Evolutionary conservation across 2,888 invertebrate genomes (phyloP).

Genomic region (Podotricha telesiphe): DNA sequence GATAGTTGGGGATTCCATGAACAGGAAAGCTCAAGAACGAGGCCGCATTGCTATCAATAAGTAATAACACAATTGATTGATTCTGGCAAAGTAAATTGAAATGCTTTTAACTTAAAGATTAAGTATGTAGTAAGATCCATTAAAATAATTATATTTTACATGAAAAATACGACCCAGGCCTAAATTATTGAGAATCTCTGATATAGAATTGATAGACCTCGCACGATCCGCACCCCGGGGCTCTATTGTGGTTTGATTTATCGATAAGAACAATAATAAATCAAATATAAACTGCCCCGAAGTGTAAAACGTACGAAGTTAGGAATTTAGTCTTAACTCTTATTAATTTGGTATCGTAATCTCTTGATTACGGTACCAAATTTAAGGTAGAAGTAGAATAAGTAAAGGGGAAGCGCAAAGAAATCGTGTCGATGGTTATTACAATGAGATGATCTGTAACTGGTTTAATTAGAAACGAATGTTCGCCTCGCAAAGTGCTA

Average conservation of each 20-base stretch:
- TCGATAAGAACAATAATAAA: conserved; percentile 82
- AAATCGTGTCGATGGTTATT: too few relatives aligned
- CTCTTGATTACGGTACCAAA: conserved; percentile 10
- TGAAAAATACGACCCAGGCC: conserved; percentile 8
- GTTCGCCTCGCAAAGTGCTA: too few relatives aligned
- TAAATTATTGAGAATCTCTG: conserved; percentile 7
- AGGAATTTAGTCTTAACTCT: conserved; percentile 22
- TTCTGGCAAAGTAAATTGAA: background rate
- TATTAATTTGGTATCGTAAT: too few relatives aligned
- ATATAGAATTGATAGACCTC: conserved; percentile 77
- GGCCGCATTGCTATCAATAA: background rate
- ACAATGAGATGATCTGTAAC: too few relatives aligned
- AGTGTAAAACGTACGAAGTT: conserved; percentile 49
- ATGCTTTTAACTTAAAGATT: background rate
- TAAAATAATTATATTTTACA: conserved; percentile 5
- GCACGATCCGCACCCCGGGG: conserved; percentile 61
- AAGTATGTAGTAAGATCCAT: background rate
- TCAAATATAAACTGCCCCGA: conserved; percentile 78
- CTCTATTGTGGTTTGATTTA: conserved; percentile 80
- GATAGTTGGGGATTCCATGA: conserved; percentile 75
- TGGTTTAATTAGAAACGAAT: too few relatives aligned
- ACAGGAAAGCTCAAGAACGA: conserved; percentile 36
- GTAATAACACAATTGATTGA: background rate
- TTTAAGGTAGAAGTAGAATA: conserved; percentile 3
- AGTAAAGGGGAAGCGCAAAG: background rate